Conservation (phyloP, 2,113 vertebrate species). For the Lepisosteus oculatus region DNA sequence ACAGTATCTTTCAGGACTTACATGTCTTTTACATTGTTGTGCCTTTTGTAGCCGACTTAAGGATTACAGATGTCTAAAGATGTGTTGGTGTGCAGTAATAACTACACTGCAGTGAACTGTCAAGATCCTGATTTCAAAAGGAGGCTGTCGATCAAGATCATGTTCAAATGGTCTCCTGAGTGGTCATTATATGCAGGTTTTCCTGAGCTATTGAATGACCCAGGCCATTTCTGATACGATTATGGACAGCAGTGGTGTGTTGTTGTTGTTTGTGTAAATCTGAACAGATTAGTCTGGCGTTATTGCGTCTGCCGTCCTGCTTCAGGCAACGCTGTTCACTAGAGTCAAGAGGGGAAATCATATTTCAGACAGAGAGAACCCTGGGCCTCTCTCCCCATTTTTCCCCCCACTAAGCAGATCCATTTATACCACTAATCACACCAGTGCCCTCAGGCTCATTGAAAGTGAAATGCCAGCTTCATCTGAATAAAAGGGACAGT, state of each 20-base stretch:
- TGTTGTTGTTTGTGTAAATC: background rate
- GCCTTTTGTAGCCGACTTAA: constrained; percentile 7
- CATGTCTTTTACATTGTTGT: constrained; percentile 8
- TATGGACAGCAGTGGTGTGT: background rate
- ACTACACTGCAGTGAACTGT: constrained; percentile 17
- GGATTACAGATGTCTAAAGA: constrained; percentile 23
- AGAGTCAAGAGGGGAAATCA: background rate
- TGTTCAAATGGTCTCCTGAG: constrained; percentile 20
- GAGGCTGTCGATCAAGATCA: constrained; percentile 19
- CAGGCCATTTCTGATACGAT: constrained; percentile 9
- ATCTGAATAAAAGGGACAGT: constrained; percentile 50
- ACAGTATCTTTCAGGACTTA: background rate
- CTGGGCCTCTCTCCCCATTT: background rate
- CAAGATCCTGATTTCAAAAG: constrained; percentile 22
- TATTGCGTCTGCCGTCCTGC: background rate
- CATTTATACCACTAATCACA: constrained; percentile 59
- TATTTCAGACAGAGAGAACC: background rate
- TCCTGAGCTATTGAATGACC: constrained; percentile 22
- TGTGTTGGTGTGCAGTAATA: constrained; percentile 19
- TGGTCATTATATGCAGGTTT: constrained; percentile 28
- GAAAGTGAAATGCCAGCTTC: constrained; percentile 56
- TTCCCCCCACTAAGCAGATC: background rate
- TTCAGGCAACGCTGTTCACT: background rate
- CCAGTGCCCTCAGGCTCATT: constrained; percentile 57
- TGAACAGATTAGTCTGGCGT: background rate